These are phyloP conservation scores for Machimus rusticus DNA, from an alignment of 2,888 invertebrate species.

Conservation along the genomic window DNA sequence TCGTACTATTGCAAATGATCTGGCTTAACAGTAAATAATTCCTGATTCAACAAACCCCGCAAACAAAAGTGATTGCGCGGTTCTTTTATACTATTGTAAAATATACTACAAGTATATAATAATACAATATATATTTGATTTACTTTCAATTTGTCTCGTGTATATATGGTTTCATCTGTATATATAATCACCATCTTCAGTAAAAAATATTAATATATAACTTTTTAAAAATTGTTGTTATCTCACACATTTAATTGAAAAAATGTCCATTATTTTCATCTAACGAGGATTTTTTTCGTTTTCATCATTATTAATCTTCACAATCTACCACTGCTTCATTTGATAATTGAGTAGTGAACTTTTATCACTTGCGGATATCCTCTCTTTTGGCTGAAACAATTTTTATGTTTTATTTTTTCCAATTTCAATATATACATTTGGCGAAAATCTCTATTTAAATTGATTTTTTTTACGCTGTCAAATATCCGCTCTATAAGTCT, in stretches of 20 bases:
- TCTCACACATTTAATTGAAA: slow-evolving; percentile 33
- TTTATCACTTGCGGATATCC: slow-evolving; percentile 45
- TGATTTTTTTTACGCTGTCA: neutral
- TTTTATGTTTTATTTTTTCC: neutral
- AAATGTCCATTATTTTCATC: slow-evolving; percentile 13
- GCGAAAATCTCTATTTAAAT: neutral
- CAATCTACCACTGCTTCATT: neutral
- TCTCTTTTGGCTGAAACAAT: neutral
- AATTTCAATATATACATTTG: slow-evolving; percentile 9
- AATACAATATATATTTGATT: slow-evolving; percentile 28
- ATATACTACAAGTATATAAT: slow-evolving; percentile 50
- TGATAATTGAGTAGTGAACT: slow-evolving; percentile 45
- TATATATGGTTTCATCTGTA: slow-evolving; percentile 45
- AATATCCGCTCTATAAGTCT: slow-evolving; percentile 31
- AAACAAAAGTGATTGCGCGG: slow-evolving; percentile 56
- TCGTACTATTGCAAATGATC: slow-evolving; percentile 56
- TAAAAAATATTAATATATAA: slow-evolving; percentile 48
- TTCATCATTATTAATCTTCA: neutral
- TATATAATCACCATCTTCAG: slow-evolving; percentile 45
- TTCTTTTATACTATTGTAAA: slow-evolving; percentile 55
- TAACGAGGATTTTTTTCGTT: slow-evolving; percentile 28
- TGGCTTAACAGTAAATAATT: slow-evolving; percentile 55
- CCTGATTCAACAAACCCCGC: slow-evolving; percentile 46
- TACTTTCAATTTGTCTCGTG: slow-evolving; percentile 43
- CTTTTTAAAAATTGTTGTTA: slow-evolving; percentile 43